Evolutionary conservation across 2,888 invertebrate species (phyloP).

Genomic region (Cryptus armator): DNA sequence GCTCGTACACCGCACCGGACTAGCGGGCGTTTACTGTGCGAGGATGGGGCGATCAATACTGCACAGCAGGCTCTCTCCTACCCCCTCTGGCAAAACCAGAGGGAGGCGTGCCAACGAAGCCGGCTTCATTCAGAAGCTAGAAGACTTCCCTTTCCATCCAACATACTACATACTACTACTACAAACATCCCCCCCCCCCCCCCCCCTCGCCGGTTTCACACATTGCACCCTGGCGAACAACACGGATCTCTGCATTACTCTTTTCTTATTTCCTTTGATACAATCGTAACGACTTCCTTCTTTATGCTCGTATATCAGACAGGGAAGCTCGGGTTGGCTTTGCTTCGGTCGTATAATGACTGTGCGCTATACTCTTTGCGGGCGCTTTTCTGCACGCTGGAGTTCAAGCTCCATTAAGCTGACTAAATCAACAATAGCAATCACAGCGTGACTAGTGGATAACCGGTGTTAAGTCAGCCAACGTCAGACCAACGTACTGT

Average conservation of each 20-base stretch:
- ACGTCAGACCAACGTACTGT: no score
- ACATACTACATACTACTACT: conserved; percentile 42
- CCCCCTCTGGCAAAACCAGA: conserved; percentile 31
- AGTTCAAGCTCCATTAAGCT: no score
- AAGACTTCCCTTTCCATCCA: conserved; percentile 49
- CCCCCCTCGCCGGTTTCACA: background rate
- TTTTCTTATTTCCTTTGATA: conserved; percentile 16
- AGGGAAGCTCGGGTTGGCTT: no score
- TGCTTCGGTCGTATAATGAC: no score
- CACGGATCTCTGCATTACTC: conserved; percentile 20
- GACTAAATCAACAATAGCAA: no score
- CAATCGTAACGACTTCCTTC: background rate
- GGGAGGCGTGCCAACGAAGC: conserved; percentile 55
- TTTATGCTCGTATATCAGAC: no score
- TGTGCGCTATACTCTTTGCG: no score
- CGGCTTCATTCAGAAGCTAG: conserved; percentile 67
- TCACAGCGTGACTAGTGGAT: no score
- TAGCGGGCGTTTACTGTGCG: conserved; percentile 66
- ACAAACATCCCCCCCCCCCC: background rate
- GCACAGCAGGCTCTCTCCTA: conserved; percentile 30
- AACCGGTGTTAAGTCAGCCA: no score
- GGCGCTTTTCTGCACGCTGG: no score
- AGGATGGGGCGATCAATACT: conserved; percentile 83
- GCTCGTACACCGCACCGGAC: conserved; percentile 50
- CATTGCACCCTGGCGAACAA: background rate